Evolutionary conservation across 2,797 vertebrate genomes (phyloP).

Genomic region (Dromococcyx pavoninus): DNA sequence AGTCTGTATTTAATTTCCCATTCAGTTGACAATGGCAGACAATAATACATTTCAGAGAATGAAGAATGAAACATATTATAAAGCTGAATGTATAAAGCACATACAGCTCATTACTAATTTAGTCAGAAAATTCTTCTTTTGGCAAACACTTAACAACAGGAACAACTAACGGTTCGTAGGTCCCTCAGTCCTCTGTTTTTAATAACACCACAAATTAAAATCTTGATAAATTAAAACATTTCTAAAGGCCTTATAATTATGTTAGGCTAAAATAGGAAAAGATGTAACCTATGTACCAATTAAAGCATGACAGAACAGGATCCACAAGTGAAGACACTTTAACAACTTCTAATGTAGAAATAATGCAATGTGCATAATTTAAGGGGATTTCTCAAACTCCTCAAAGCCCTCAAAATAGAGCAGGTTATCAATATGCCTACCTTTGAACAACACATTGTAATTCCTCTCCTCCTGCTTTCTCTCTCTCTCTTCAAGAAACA

Average conservation of each 20-base stretch:
- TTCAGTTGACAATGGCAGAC: not conserved
- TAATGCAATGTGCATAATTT: not conserved
- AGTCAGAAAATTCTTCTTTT: not conserved
- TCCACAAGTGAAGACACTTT: not conserved
- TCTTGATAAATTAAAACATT: not conserved
- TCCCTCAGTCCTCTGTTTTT: not conserved
- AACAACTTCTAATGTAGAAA: not conserved
- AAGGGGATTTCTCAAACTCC: not conserved
- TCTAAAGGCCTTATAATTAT: not conserved
- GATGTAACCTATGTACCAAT: not conserved
- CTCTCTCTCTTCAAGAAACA: not conserved
- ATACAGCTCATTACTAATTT: not conserved
- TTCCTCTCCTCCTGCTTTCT: not conserved
- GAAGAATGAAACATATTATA: not conserved
- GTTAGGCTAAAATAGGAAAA: not conserved
- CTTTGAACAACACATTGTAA: not conserved
- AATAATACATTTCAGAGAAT: slow-evolving; percentile 7
- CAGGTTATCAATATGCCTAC: not conserved
- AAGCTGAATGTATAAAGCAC: not conserved
- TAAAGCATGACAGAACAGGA: not conserved
- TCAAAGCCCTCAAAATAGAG: not conserved
- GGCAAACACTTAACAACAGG: not conserved
- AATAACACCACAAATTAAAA: not conserved
- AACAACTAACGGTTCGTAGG: not conserved
- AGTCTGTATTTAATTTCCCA: not conserved